Evolutionary conservation across 2,113 vertebrate genomes (phyloP).

Genomic region (Sorex fumeus): DNA sequence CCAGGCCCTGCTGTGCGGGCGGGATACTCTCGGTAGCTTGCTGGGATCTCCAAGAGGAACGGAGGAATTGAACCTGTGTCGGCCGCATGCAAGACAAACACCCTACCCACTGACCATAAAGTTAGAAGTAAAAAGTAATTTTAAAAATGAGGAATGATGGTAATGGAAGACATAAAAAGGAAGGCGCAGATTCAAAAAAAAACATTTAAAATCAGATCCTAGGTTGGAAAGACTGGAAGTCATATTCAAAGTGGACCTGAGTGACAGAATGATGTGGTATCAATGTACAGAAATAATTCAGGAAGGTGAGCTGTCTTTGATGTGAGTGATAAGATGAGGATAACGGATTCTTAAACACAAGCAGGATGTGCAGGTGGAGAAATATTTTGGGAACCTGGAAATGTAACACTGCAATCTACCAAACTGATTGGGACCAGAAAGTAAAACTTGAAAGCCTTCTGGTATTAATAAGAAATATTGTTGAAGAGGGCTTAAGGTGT

Average conservation of each 20-base stretch:
- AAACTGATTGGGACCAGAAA: background rate
- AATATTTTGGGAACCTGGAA: background rate
- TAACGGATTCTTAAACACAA: background rate
- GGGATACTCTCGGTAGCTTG: no score
- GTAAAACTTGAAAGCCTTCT: background rate
- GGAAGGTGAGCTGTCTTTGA: background rate
- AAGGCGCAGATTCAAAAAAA: conserved; percentile 17
- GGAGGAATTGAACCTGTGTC: no score
- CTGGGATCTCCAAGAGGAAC: no score
- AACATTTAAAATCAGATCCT: background rate
- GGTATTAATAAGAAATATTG: background rate
- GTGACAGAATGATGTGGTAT: background rate
- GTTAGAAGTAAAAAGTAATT: background rate
- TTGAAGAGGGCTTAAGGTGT: background rate
- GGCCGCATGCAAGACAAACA: no score
- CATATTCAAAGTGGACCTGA: background rate
- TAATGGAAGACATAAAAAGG: background rate
- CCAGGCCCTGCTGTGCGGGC: no score
- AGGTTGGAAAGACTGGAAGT: background rate
- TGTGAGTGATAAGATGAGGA: no score
- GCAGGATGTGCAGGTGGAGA: background rate
- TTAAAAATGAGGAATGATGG: background rate
- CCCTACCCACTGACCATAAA: no score
- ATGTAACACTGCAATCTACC: background rate
- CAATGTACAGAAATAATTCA: conserved; percentile 8